phyloP scores from a whole-genome alignment of 2,797 vertebrate species.

The Arremon brunneinucha region DNA sequence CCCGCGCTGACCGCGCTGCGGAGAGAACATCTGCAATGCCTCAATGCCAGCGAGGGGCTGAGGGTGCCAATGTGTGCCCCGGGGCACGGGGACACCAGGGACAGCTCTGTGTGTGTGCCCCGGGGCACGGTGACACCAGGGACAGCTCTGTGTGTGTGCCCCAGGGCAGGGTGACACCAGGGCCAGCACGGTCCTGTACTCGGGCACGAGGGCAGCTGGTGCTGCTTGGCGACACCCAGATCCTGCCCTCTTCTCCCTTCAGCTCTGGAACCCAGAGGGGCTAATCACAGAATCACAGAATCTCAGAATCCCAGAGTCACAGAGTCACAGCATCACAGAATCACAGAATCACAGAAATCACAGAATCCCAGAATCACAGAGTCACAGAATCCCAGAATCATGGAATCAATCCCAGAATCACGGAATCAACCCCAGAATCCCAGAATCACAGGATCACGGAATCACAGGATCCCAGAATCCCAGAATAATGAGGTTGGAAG shows the following conservation, averaged over 20 bases:
- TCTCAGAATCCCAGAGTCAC: too few relatives aligned
- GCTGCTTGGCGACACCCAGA: accelerated
- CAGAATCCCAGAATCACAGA: accelerated
- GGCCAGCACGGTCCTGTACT: too few relatives aligned
- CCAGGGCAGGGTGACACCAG: background rate
- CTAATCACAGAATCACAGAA: background rate
- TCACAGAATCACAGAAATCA: too few relatives aligned
- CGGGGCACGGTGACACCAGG: background rate
- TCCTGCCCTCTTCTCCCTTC: background rate
- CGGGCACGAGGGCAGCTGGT: background rate
- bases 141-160: background rate
- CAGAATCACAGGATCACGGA: too few relatives aligned
- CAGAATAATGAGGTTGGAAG: too few relatives aligned
- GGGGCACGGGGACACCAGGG: background rate
- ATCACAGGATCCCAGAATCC: too few relatives aligned
- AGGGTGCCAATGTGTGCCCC: background rate
- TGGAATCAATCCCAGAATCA: too few relatives aligned
- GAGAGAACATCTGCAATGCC: conserved; percentile 22
- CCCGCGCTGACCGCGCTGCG: background rate
- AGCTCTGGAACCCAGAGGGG: accelerated
- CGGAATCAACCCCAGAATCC: too few relatives aligned
- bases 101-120: background rate
- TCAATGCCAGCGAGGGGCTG: background rate
- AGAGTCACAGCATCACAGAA: too few relatives aligned
- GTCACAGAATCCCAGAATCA: too few relatives aligned